Evolutionary conservation across 2,113 vertebrate genomes (phyloP).

Genomic region (Istiophorus platypterus): DNA sequence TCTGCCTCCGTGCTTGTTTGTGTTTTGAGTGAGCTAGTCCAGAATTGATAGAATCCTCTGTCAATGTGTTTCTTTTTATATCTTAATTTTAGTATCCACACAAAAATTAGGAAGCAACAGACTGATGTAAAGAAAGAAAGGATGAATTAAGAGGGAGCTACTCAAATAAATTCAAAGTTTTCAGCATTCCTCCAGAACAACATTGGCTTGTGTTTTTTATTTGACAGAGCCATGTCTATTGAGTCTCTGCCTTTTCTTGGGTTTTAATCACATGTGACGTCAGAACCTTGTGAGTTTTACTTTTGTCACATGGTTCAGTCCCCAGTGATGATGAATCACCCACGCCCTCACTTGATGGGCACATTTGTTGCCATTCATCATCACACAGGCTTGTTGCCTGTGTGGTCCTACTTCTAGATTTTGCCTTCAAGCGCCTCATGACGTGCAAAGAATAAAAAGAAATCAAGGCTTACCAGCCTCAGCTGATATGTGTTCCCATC

Average conservation of each 20-base stretch:
- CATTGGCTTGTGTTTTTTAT: slow-evolving; percentile 9
- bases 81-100: slow-evolving; percentile 9
- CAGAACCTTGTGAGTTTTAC: slow-evolving; percentile 40
- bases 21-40: background rate
- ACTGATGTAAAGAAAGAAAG: slow-evolving; percentile 13
- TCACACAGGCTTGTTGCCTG: background rate
- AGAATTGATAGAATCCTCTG: slow-evolving; percentile 22
- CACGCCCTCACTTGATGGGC: slow-evolving; percentile 10
- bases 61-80: slow-evolving; percentile 45
- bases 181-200: slow-evolving; percentile 1
- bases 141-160: background rate
- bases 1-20: slow-evolving; percentile 12
- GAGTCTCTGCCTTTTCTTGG: slow-evolving; percentile 3
- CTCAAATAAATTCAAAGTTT: slow-evolving; percentile 5
- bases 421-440: background rate
- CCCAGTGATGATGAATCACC: slow-evolving; percentile 10
- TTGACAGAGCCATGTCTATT: slow-evolving; percentile 25
- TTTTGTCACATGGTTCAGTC: slow-evolving; percentile 35
- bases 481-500: slow-evolving; percentile 1
- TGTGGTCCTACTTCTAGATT: background rate
- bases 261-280: slow-evolving; percentile 7
- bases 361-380: slow-evolving; percentile 23
- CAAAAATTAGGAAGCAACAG: slow-evolving; percentile 1
- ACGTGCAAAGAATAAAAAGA: background rate
- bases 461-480: background rate